Base-by-base conservation (phyloP, 2,797 vertebrate genomes). In the Vipera latastei region DNA sequence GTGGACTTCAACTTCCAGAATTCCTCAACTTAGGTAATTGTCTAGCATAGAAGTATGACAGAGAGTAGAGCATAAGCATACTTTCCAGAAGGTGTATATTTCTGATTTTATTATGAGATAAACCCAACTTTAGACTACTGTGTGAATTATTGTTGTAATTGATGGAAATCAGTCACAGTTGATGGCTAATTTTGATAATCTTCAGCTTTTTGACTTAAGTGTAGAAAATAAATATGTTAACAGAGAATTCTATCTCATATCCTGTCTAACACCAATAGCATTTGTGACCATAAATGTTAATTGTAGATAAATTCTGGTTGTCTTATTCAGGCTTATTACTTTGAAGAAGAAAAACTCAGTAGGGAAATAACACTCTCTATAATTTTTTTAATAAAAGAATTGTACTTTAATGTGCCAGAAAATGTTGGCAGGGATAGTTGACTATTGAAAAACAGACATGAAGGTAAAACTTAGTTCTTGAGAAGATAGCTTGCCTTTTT, bases 251-350 rank as follows among this genome's bases (percentile, higher is more conserved):
- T 48, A 25, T 25, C 20, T 83, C 8, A 83, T 83, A 83, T 18
- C 20, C 38, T 73, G 14, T 55, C 14, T 51, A 48, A 65, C 48
- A 89, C 25, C 25, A 63, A 26, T 61, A 18, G 38, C 4, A 25
- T 93, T 94, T 94, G 51, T 65, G 78, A 90, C 93, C 94, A 92
- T 86, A 85, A 48, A 48, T 94, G 94, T 93, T 94, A 93, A 90
- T 94, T 95, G 48, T 57, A 94, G 2, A 59, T 92, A 6, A 94
- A 95, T n/a, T 32, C 87, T 73, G 13, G 44, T 69, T 90, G 78
- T 87, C 5, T 59, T 95, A 91, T 53, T 38, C 90, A 90, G 93
- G 90, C 90, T 32, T 88, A 57, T 95, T 94, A 94, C 56, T 89
- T 92, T 89, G 91, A 94, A 89, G 91, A 88, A 92, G 83, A 65